Evolutionary conservation across 2,888 invertebrate species (phyloP), one percentile per base, ranked within the genome.

Genomic region (Caenorhabditis panamensis): DNA sequence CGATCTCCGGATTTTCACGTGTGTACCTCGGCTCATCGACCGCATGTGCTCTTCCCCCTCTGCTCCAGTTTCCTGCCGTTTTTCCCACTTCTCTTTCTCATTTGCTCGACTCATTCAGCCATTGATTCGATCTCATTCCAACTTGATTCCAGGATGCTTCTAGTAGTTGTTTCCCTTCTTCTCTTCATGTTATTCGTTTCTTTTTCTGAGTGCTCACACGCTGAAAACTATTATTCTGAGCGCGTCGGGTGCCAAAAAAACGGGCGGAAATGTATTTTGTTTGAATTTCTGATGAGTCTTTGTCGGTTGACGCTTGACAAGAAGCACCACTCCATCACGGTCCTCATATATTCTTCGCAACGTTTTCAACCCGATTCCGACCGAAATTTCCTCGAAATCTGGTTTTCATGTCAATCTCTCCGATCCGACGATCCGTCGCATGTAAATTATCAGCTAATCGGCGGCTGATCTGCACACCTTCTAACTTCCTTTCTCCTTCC

Each of bases 391-490:
- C 31, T 56, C 41, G 49, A 64, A 66, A 73, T 73, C 73, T 51
- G 59, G 73, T 73, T 73, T n/a, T 49, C 58, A 22, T 54, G 41
- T 54, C 56, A 36, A 53, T 61, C 44, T 64, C 54, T 18, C 18
- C 49, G 37, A 51, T 53, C 62, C n/a, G n/a, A n/a, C 62, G 54
- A 71, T 72, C 66, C 44, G 24, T 36, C 73, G 44, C 72, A 73
- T 64, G 64, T 73, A 73, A 73, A 66, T 73, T 73, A 73, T 73
- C 73, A 73, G 73, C 73, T 73, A 73, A 73, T 73, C 71, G 56
- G 71, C 41, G 54, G 44, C 31, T 63, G 47, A 69, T 61, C 61
- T 59, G 41, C 68, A 22, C 62, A 62, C 61, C 51, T 62, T 62
- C 71, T 58, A 49, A 64, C 24, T n/a, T 61, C 59, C n/a, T n/a